phyloP scores from a whole-genome alignment of 2,888 invertebrate species.

The Cybosia mesomella region DNA sequence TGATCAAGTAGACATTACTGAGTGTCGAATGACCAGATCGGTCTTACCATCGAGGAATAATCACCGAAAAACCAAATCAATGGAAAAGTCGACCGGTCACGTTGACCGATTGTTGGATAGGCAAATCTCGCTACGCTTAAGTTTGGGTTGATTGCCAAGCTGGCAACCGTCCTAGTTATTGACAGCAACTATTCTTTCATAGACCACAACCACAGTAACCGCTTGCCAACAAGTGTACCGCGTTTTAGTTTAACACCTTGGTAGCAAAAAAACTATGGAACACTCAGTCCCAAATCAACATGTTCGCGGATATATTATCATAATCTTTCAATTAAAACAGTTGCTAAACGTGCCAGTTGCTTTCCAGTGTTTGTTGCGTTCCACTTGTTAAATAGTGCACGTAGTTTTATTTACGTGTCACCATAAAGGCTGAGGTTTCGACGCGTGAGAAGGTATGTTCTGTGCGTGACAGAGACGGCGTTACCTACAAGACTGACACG shows the following conservation, averaged over 20 bases:
- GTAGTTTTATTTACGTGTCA: slow-evolving; percentile 74
- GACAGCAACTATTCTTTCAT: no score
- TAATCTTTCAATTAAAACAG: slow-evolving; percentile 47
- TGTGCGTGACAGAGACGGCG: slow-evolving; percentile 48
- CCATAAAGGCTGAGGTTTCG: slow-evolving; percentile 60
- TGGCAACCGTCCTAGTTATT: no score
- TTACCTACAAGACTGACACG: slow-evolving; percentile 19
- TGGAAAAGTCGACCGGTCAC: no score
- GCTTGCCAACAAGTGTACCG: neutral
- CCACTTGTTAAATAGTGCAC: slow-evolving; percentile 78
- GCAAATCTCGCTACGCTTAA: no score
- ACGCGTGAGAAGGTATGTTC: slow-evolving; percentile 49
- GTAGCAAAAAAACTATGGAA: neutral
- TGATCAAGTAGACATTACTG: no score
- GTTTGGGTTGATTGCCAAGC: no score
- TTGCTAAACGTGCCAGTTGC: slow-evolving; percentile 55
- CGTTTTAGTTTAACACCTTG: neutral
- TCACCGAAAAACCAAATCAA: no score
- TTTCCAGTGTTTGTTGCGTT: slow-evolving; percentile 67
- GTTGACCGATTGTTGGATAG: no score
- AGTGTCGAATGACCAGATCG: no score
- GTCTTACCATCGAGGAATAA: no score
- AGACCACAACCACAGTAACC: neutral
- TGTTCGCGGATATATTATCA: slow-evolving; percentile 36
- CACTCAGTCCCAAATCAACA: slow-evolving; percentile 27